Evolutionary conservation across 2,888 invertebrate species (phyloP).

Genomic region (Drosophila yooni): DNA sequence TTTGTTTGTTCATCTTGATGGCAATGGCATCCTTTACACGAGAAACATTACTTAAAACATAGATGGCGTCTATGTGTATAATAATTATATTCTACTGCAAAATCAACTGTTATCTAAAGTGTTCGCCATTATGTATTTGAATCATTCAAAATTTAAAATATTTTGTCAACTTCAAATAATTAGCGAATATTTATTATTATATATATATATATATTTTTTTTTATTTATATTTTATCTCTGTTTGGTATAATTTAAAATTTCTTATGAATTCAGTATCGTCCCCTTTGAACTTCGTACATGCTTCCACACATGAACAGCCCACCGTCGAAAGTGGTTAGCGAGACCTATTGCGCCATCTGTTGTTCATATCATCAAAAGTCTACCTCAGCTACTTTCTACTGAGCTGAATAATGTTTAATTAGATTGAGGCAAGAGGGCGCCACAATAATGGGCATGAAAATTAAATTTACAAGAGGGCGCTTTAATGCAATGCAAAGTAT

Average conservation of each 20-base stretch:
- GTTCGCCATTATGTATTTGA: not conserved
- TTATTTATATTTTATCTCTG: no score
- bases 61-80: not conserved
- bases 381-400: not conserved
- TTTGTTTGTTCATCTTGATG: not conserved
- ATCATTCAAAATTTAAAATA: not conserved
- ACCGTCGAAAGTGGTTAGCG: not conserved
- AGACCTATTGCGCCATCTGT: conserved; percentile 26
- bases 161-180: not conserved
- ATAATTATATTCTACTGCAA: not conserved
- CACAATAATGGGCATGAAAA: not conserved
- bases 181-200: not conserved
- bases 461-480: not conserved
- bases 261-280: not conserved
- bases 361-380: not conserved
- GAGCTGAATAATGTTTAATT: not conserved
- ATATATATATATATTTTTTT: no score
- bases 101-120: not conserved
- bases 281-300: not conserved
- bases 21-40: not conserved
- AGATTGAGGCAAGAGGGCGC: conserved; percentile 1
- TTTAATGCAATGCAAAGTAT: not conserved
- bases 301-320: not conserved
- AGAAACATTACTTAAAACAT: not conserved
- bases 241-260: not conserved